Evolutionary conservation across 2,888 invertebrate species (phyloP), one percentile per base, ranked within the genome.

Genomic region (Dynastes grantii): DNA sequence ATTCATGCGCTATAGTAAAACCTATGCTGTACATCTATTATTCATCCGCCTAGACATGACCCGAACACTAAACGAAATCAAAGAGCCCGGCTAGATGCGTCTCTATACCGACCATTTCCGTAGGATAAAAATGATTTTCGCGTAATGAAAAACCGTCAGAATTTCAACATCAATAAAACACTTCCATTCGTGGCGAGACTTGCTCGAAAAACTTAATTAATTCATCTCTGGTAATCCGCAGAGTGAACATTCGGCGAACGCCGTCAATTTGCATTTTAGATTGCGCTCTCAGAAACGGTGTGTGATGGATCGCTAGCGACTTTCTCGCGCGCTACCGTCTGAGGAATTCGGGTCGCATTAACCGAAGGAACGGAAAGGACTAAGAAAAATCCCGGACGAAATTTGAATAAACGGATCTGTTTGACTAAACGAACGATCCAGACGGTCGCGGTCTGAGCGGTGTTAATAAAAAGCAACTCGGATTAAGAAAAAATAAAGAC

Each of bases 171-270:
- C 37, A 37, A 71, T 40, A 40, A 40, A 58, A 51, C 32, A 32
- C 55, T 37, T n/a, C 55, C 16, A 51, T 71, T 9, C 27, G 13
- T 13, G 32, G 9, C 11, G 29, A 22, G 37, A 6, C 22, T 71
- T 40, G 16, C n/a, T n/a, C 58, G 29, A 58, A 71, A 58, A 71
- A 58, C 27, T 40, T 71, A 71, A 71, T 71, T 71, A 71, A 71
- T 71, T 71, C 71, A 71, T 71, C 71, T 71, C 71, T 40, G n/a
- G 71, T 71, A 71, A 71, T 71, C 71, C 71, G 37, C 71, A 55
- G 58, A 49, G 58, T 71, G 55, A 71, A 71, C 71, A 71, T 55
- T 71, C 71, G 71, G 16, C 8, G 58, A 55, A 71, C 37, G 55
- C 45, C 67, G 67, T 58, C 55, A 37, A 71, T 71, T 71, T 71